Percentiles rank a stretch among this genome's conserved stretches.
Conservation (phyloP, 2,113 vertebrate species). For the Potamarius usumacintae region DNA sequence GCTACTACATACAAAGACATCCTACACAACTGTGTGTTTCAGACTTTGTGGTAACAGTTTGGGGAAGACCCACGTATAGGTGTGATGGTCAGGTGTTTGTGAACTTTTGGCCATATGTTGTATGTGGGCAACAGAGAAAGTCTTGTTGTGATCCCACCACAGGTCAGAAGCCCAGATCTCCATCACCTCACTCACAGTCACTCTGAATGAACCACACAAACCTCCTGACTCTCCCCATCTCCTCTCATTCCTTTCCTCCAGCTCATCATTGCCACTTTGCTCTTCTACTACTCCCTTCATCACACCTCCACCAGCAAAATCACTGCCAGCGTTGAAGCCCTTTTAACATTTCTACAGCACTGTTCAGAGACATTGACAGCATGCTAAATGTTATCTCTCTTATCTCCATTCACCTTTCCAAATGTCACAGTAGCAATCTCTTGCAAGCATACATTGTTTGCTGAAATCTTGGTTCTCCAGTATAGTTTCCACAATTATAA, state of each 20-base stretch:
- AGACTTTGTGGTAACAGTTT: not conserved
- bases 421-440: conserved; percentile 37
- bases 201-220: not conserved
- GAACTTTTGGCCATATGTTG: not conserved
- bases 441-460: conserved; percentile 36
- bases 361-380: conserved; percentile 20
- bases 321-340: conserved; percentile 1
- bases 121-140: not conserved
- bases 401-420: conserved; percentile 29
- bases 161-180: not conserved
- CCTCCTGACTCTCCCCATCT: conserved; percentile 7
- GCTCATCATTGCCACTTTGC: conserved; percentile 24
- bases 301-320: conserved; percentile 4
- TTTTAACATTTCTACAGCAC: conserved; percentile 31
- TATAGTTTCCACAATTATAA: conserved; percentile 18
- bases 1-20: too few species aligned
- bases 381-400: conserved; percentile 31
- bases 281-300: not conserved
- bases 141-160: not conserved
- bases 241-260: not conserved
- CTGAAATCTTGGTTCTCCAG: conserved; percentile 9
- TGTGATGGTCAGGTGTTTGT: not conserved
- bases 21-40: not conserved
- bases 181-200: not conserved
- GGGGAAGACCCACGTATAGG: not conserved